Evolutionary conservation across 2,888 invertebrate genomes (phyloP).

Genomic region (Caenorhabditis japonica): DNA sequence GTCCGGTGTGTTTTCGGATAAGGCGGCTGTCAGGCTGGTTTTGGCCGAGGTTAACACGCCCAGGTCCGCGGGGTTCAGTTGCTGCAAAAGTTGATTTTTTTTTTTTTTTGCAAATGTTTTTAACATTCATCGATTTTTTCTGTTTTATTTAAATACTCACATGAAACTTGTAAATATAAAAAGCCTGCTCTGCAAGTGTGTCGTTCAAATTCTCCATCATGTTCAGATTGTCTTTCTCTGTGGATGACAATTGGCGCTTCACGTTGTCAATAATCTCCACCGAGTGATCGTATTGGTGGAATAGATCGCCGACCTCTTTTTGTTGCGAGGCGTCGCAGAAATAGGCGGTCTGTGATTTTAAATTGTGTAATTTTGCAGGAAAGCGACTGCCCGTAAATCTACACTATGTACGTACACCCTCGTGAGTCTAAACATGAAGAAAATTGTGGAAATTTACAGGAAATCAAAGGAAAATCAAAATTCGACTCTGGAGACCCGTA

Average conservation of each 20-base stretch:
- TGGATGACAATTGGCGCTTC: slow-evolving; percentile 16
- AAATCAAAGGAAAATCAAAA: no score
- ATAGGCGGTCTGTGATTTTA: slow-evolving; percentile 40
- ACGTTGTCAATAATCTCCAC: slow-evolving; percentile 44
- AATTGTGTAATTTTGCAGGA: not conserved
- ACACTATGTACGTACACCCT: no score
- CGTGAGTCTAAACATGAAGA: no score
- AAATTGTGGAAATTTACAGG: no score
- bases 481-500: no score
- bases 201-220: slow-evolving; percentile 62
- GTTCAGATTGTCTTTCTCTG: slow-evolving; percentile 59
- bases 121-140: not conserved
- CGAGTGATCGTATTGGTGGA: slow-evolving; percentile 33
- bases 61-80: slow-evolving; percentile 40
- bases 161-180: slow-evolving; percentile 54
- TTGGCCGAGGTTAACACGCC: slow-evolving; percentile 35
- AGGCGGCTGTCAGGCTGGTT: slow-evolving; percentile 25
- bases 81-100: slow-evolving; percentile 20
- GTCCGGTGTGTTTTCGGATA: slow-evolving; percentile 26
- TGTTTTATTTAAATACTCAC: slow-evolving; percentile 14
- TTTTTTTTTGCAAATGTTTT: not conserved
- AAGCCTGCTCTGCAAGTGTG: slow-evolving; percentile 48
- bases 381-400: no score
- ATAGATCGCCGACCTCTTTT: slow-evolving; percentile 42
- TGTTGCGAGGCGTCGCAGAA: slow-evolving; percentile 46